Percentiles rank a stretch among this genome's conserved stretches.
phyloP scores from a whole-genome alignment of 53 echinoderm and acorn worm genomes.

The Hippasteria phrygiana region DNA sequence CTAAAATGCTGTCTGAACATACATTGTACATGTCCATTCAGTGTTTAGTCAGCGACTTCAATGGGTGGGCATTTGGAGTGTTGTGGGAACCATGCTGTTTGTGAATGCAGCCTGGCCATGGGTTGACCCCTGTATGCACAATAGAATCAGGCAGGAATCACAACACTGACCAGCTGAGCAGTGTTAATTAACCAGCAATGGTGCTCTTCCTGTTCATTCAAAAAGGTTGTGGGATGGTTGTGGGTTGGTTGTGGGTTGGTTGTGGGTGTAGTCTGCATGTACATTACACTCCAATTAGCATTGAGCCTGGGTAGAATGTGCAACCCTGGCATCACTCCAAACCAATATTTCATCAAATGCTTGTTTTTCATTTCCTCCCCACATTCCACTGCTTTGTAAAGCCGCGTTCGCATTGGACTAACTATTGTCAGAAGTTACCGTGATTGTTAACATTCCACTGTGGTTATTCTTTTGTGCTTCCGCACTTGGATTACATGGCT shows the following conservation, averaged over 20 bases:
- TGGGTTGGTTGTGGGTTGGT: not conserved
- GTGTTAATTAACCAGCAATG: slow-evolving; percentile 50
- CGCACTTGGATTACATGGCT: no score
- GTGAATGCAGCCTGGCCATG: not conserved
- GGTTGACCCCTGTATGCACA: not conserved
- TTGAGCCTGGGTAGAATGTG: not conserved
- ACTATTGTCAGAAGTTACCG: no score
- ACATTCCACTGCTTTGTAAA: no score
- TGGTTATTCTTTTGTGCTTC: no score
- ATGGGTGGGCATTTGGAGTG: not conserved
- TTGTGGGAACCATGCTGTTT: no score
- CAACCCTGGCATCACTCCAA: not conserved
- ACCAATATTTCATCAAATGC: not conserved
- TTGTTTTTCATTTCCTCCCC: no score
- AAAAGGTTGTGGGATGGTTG: not conserved
- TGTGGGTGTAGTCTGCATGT: not conserved
- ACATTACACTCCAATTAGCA: not conserved
- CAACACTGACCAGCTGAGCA: slow-evolving; percentile 25
- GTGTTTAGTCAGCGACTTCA: not conserved
- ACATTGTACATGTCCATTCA: not conserved
- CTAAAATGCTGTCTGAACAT: no score
- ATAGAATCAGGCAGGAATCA: not conserved
- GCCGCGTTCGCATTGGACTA: no score
- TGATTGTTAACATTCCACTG: no score
- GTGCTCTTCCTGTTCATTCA: slow-evolving; percentile 47